Evolutionary conservation across 2,113 vertebrate genomes (phyloP).

Genomic region (Litocranius walleri): DNA sequence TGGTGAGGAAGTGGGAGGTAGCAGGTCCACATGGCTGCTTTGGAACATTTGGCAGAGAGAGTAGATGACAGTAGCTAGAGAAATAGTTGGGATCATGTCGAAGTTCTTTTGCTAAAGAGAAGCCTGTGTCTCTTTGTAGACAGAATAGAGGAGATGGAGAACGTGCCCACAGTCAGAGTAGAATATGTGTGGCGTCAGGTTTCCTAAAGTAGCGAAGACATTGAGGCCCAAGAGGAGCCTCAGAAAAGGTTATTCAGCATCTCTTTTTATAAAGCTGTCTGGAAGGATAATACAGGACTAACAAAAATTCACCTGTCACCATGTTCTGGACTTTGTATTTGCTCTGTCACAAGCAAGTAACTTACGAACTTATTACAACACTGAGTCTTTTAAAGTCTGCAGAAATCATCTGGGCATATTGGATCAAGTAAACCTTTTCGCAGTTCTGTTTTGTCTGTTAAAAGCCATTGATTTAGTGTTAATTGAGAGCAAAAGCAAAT

Average conservation of each 20-base stretch:
- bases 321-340: not conserved
- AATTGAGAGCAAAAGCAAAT: not conserved
- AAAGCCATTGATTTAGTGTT: not conserved
- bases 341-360: not conserved
- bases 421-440: not conserved
- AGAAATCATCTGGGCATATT: not conserved
- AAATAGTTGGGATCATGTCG: not conserved
- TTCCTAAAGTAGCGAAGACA: not conserved
- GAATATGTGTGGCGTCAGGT: not conserved
- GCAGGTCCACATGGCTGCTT: not conserved
- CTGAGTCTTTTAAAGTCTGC: not conserved
- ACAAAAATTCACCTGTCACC: not conserved
- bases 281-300: not conserved
- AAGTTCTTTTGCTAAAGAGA: not conserved
- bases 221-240: not conserved
- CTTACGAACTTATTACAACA: not conserved
- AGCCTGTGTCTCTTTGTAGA: not conserved
- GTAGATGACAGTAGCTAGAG: not conserved
- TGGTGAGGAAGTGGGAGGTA: not conserved
- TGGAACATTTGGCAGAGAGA: not conserved
- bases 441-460: not conserved
- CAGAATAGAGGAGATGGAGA: not conserved
- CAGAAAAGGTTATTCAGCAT: not conserved
- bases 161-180: not conserved
- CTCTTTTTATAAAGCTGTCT: not conserved